Evolutionary conservation across 2,888 invertebrate genomes (phyloP).

Genomic region (Doris montereyensis): DNA sequence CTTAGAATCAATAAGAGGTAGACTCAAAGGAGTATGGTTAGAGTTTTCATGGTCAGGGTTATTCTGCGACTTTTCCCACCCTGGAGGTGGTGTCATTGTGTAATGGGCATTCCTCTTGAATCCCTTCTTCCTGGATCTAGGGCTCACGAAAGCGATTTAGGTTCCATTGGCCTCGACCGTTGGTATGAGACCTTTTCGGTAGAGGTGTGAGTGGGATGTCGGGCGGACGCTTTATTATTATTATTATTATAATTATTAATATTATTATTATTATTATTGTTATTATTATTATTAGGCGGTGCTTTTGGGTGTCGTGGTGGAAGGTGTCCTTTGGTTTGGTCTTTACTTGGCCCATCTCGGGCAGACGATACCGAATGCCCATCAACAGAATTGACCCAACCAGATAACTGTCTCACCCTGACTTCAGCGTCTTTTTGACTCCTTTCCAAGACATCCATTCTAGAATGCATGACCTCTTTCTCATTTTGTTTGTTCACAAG

Average conservation of each 20-base stretch:
- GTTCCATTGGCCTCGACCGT: not conserved
- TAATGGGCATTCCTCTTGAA: not conserved
- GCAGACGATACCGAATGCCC: not conserved
- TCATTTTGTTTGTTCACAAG: conserved; percentile 43
- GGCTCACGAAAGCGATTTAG: not conserved
- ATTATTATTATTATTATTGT: too few relatives aligned
- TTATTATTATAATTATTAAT: too few relatives aligned
- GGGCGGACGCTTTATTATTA: too few relatives aligned
- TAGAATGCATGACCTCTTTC: conserved; percentile 29
- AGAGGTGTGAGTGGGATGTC: not conserved
- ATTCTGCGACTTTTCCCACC: not conserved
- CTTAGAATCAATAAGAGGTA: conserved; percentile 40
- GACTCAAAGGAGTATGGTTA: conserved; percentile 30
- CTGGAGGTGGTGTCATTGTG: not conserved
- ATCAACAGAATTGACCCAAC: conserved; percentile 49
- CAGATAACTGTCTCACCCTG: conserved; percentile 54
- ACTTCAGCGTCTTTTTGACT: conserved; percentile 50
- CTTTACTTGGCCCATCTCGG: too few relatives aligned
- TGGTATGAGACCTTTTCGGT: not conserved
- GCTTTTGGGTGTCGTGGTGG: not conserved
- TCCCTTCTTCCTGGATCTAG: not conserved
- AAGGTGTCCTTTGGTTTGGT: not conserved
- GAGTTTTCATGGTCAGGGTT: not conserved
- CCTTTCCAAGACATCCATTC: conserved; percentile 46
- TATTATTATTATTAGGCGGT: not conserved